A percentile compares a stretch with the other conserved stretches of the same genome.
These are phyloP conservation scores for Peucedramus taeniatus DNA, from an alignment of 2,113 vertebrate genomes.

Conservation along the genomic window DNA sequence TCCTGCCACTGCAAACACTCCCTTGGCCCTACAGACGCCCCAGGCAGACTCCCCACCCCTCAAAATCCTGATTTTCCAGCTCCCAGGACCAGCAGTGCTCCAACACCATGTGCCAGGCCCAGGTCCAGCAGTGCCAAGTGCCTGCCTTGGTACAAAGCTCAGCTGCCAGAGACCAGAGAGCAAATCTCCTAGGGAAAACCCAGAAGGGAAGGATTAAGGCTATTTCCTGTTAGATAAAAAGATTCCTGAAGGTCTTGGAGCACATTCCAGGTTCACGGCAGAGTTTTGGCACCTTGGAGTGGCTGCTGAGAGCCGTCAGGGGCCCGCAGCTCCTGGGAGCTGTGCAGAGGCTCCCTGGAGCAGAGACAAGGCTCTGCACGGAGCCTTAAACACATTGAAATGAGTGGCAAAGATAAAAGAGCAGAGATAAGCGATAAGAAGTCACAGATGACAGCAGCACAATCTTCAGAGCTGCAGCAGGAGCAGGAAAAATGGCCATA, in stretches of 20 bases:
- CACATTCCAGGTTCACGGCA: background rate
- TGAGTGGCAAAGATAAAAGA: conserved; percentile 47
- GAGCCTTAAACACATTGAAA: conserved; percentile 19
- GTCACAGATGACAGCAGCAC: background rate
- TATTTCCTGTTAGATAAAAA: background rate
- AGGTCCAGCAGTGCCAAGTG: background rate
- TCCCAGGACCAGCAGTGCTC: background rate
- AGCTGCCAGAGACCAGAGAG: background rate
- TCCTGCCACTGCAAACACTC: background rate
- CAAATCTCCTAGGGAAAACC: background rate
- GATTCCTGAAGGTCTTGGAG: background rate
- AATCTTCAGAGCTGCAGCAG: background rate
- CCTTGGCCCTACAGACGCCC: background rate
- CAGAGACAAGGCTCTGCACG: background rate
- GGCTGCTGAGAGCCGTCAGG: background rate
- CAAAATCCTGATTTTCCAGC: background rate
- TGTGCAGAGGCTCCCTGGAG: background rate
- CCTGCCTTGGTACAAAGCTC: background rate
- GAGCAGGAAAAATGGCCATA: conserved; percentile 20
- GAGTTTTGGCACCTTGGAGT: background rate
- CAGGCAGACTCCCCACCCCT: background rate
- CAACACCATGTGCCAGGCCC: accelerated
- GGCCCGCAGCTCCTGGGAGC: background rate
- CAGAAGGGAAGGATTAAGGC: background rate
- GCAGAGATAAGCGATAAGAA: conserved; percentile 33